A percentile compares a stretch with the other conserved stretches of the same genome.
phyloP scores from a whole-genome alignment of 2,888 invertebrate species.

The Sylvicola cinctus region DNA sequence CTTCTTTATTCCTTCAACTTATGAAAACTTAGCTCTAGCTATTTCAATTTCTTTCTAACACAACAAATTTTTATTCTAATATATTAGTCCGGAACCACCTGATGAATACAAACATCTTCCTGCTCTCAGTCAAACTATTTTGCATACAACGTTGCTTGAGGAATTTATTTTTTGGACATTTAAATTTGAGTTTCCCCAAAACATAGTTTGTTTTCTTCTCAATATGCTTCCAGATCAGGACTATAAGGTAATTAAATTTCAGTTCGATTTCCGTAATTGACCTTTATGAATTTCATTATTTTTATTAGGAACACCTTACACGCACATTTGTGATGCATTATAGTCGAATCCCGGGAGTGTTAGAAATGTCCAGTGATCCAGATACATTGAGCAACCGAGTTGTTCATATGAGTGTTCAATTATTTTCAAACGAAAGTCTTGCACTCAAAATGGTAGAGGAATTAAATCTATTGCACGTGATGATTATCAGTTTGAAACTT shows the following conservation, averaged over 20 bases:
- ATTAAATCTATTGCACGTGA: constrained; percentile 73
- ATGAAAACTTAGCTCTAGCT: constrained; percentile 4
- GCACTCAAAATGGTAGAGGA: constrained; percentile 83
- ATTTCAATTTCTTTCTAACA: constrained; percentile 1
- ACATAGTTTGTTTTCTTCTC: constrained; percentile 80
- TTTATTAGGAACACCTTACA: constrained; percentile 65
- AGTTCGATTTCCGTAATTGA: background rate
- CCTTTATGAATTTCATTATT: constrained; percentile 5
- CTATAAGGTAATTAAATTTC: constrained; percentile 50
- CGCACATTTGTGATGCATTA: constrained; percentile 92
- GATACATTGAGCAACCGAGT: constrained; percentile 88
- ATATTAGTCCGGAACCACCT: constrained; percentile 35
- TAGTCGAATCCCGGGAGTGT: constrained; percentile 77
- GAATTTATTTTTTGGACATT: constrained; percentile 98
- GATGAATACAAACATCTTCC: constrained; percentile 62
- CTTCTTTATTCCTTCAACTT: constrained; percentile 11
- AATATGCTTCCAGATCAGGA: constrained; percentile 89
- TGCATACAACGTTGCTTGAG: constrained; percentile 71
- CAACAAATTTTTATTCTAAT: background rate
- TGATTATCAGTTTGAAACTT: constrained; percentile 73
- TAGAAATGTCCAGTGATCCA: constrained; percentile 67
- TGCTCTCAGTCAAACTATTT: constrained; percentile 54
- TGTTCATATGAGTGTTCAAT: constrained; percentile 91
- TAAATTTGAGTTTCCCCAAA: constrained; percentile 92
- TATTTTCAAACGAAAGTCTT: constrained; percentile 85